Percentiles rank a stretch among this genome's conserved stretches.
Conservation (phyloP, 2,888 invertebrate genomes). For the Oligia latruncula region DNA sequence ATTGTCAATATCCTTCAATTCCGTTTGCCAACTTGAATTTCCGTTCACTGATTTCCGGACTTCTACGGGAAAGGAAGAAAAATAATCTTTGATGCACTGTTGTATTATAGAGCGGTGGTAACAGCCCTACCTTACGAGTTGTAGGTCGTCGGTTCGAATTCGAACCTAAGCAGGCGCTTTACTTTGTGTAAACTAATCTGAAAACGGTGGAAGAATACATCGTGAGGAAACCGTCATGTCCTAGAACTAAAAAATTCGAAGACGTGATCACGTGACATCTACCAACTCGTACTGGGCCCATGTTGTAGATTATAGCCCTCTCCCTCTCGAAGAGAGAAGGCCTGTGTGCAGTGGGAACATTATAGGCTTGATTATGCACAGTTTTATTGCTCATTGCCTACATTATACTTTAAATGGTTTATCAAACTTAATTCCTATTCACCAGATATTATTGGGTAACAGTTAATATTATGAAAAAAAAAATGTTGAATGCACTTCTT, state of each 20-base stretch:
- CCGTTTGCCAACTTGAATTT: conserved; percentile 11
- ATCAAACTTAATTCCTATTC: background rate
- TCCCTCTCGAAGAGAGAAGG: too few species aligned
- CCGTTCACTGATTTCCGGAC: background rate
- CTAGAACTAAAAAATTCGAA: background rate
- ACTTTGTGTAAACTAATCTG: background rate
- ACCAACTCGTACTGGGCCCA: background rate
- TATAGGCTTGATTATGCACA: background rate
- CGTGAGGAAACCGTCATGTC: background rate
- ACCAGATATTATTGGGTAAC: background rate
- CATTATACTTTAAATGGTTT: background rate
- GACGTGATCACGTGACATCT: background rate
- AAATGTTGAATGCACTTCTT: background rate
- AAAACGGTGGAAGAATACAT: background rate
- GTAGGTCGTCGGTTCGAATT: background rate
- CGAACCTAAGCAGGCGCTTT: background rate
- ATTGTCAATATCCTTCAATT: background rate
- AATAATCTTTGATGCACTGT: background rate
- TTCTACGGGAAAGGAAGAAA: background rate
- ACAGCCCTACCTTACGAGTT: background rate
- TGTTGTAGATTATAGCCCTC: background rate
- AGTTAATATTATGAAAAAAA: background rate
- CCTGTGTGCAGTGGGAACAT: background rate
- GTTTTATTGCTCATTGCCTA: background rate
- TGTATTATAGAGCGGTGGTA: background rate